Base-by-base conservation (phyloP, 1,140 invertebrate species). In the Dendroctonus ponderosae region DNA sequence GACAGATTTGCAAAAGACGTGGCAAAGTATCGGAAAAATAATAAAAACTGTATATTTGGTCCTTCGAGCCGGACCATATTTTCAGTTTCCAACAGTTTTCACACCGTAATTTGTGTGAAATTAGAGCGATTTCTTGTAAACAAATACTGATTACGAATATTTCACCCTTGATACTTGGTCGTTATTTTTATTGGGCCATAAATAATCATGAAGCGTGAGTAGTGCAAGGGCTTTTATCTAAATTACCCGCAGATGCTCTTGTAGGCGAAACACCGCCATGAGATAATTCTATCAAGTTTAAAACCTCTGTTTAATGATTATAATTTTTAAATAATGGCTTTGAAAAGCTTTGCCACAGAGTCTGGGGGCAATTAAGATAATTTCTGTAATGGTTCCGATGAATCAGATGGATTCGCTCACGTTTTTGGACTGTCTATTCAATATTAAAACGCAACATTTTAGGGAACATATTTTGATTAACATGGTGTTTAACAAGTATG, bases 221-320 rank as follows among this genome's bases (percentile, higher is more conserved):
- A 46, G 8, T 46, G 43, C 8, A 46, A 46, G 43, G 8, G 43
- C 43, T 46, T 46, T 46, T 46, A 46, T 46, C 43, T 46, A 46
- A 46, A 46, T 46, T 46, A 46, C 43, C 12, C 43, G 8, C 43
- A 46, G 43, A 46, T 46, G 43, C 43, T 46, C 43, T 11, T 12
- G 43, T 11, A 46, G 43, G 43, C 43, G 12, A 9, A 46, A 53
- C 51, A 26, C 26, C 26, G 26, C 26, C 43, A 46, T 9, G 43
- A 9, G 8, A 46, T 11, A 12, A 46, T 46, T 11, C 8, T 46
- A 11, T 46, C 43, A 46, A 11, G 12, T 46, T 11, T 11, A 46
- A 12, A 12, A 11, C 8, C 43, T 46, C 12, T 12, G 43, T 9
- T 46, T 46, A 46, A 46, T 46, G 43, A 46, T 46, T 46, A 1